phyloP scores from a whole-genome alignment of 2,113 vertebrate species.

The Platysteira castanea region DNA sequence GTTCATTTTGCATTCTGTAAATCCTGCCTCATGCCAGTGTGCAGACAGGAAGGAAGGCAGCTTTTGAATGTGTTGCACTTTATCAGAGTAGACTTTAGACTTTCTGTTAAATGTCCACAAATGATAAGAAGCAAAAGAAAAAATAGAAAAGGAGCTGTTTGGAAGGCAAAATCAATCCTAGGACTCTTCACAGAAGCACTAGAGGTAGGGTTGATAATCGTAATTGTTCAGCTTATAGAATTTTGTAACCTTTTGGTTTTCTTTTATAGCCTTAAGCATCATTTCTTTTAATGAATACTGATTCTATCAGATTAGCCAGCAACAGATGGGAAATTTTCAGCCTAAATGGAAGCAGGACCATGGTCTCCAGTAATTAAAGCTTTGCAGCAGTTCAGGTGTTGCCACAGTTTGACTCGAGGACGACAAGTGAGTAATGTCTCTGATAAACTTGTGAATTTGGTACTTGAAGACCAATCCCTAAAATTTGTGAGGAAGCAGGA shows the following conservation, averaged over 20 bases:
- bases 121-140: neutral
- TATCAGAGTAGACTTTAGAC: constrained; percentile 50
- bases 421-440: neutral
- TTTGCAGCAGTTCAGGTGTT: neutral
- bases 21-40: neutral
- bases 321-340: neutral
- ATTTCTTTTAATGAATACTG: neutral
- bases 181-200: neutral
- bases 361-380: neutral
- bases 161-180: neutral
- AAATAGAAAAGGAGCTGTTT: neutral
- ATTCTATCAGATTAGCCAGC: neutral
- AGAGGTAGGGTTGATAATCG: neutral
- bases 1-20: neutral
- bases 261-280: neutral
- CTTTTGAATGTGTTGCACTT: neutral
- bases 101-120: neutral
- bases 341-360: neutral
- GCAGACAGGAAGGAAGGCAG: neutral
- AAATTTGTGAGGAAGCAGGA: neutral
- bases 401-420: neutral
- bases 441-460: neutral
- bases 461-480: neutral
- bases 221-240: neutral
- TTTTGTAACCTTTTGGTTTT: neutral